Evolutionary conservation across 2,113 vertebrate genomes (phyloP).

Genomic region (Platichthys flesus): DNA sequence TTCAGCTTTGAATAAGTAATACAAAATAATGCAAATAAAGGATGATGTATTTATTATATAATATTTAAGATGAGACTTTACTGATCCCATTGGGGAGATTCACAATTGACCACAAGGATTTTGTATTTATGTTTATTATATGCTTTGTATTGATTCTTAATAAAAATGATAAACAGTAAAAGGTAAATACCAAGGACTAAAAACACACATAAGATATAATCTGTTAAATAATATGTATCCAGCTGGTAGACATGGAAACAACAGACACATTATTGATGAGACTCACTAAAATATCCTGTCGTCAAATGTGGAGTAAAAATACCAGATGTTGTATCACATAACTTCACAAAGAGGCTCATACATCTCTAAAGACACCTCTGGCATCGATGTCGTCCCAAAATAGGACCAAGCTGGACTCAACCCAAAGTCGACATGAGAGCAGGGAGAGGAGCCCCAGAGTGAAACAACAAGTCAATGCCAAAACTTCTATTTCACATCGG

Average conservation of each 20-base stretch:
- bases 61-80: too few species aligned
- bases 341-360: conserved; percentile 41
- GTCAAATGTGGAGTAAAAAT: conserved; percentile 44
- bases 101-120: too few species aligned
- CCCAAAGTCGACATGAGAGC: conserved; percentile 43
- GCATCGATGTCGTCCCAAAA: conserved; percentile 66
- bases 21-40: too few species aligned
- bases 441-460: conserved; percentile 1
- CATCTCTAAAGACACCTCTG: conserved; percentile 43
- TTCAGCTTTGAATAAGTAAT: too few species aligned
- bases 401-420: conserved; percentile 50
- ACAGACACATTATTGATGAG: conserved; percentile 6
- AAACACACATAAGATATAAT: too few species aligned
- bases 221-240: neutral
- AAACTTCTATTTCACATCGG: conserved; percentile 3
- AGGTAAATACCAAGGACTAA: too few species aligned
- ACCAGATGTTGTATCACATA: conserved; percentile 46
- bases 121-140: too few species aligned
- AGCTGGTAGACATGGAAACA: too few species aligned
- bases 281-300: conserved; percentile 28
- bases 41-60: too few species aligned
- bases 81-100: too few species aligned
- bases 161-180: too few species aligned
- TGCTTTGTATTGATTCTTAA: too few species aligned
- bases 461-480: conserved; percentile 30